Evolutionary conservation across 2,113 vertebrate genomes (phyloP).

Genomic region (Urocolius indicus): DNA sequence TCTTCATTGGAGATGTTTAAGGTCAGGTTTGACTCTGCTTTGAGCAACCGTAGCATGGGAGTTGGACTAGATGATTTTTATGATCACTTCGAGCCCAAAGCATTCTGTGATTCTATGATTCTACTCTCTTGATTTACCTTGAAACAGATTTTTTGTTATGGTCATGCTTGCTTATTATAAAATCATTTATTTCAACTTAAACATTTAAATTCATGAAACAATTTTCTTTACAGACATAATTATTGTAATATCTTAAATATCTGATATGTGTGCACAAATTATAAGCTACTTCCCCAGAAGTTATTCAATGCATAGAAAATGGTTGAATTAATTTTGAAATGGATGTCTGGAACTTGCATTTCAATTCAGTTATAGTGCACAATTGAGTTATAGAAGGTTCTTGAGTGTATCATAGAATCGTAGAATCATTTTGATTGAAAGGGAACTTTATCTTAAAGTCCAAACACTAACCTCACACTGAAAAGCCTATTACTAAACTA

Average conservation of each 20-base stretch:
- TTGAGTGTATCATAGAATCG: background rate
- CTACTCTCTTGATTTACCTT: background rate
- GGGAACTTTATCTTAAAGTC: too few species aligned
- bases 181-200: background rate
- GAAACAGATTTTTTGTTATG: background rate
- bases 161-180: background rate
- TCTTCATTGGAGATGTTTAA: background rate
- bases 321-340: background rate
- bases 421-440: too few species aligned
- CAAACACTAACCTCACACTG: too few species aligned
- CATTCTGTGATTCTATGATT: background rate
- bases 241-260: background rate
- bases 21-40: background rate
- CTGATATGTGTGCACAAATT: background rate
- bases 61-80: background rate
- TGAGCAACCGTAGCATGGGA: background rate
- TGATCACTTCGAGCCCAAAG: background rate
- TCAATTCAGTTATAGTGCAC: background rate
- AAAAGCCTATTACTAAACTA: too few species aligned
- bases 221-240: background rate
- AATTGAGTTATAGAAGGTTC: background rate
- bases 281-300: background rate
- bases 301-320: background rate
- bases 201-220: background rate
- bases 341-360: background rate